These are phyloP conservation scores for Morpho deidamia DNA, from an alignment of 2,888 invertebrate species.

Conservation along the genomic window DNA sequence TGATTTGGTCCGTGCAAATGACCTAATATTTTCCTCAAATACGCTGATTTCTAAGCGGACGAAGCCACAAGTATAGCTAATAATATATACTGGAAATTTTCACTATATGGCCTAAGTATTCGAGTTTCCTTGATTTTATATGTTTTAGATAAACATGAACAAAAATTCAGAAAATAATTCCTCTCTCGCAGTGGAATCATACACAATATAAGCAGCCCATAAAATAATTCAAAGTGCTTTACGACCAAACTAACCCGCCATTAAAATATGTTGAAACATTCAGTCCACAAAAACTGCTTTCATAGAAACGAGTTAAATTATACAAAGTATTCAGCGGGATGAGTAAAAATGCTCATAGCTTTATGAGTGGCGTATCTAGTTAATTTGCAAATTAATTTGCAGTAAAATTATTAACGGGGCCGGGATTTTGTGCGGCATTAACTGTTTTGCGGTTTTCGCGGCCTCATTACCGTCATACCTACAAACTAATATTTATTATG, in stretches of 20 bases:
- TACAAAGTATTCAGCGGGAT: conserved; percentile 5
- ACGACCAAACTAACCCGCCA: conserved; percentile 64
- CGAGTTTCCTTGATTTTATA: too few relatives aligned
- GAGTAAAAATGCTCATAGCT: conserved; percentile 1
- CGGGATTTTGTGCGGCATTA: conserved; percentile 8
- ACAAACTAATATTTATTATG: too few relatives aligned
- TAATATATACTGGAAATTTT: too few relatives aligned
- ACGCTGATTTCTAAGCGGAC: too few relatives aligned
- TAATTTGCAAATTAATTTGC: conserved; percentile 18
- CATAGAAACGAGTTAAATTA: not conserved
- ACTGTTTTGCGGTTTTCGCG: conserved; percentile 15
- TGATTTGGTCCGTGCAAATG: too few relatives aligned
- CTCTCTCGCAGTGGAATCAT: conserved; percentile 23
- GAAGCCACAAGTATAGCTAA: too few relatives aligned
- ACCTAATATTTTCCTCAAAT: too few relatives aligned
- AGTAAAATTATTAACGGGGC: conserved; percentile 12
- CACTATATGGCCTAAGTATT: too few relatives aligned
- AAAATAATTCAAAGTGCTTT: conserved; percentile 74
- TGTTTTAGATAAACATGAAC: too few relatives aligned
- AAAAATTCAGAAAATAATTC: too few relatives aligned
- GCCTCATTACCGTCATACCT: conserved; percentile 1
- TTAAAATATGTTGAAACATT: conserved; percentile 72
- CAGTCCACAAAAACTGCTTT: conserved; percentile 33
- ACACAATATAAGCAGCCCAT: conserved; percentile 33
- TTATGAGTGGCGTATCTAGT: conserved; percentile 3